phyloP scores from a whole-genome alignment of 2,113 vertebrate species.

The Hystrix brachyura region DNA sequence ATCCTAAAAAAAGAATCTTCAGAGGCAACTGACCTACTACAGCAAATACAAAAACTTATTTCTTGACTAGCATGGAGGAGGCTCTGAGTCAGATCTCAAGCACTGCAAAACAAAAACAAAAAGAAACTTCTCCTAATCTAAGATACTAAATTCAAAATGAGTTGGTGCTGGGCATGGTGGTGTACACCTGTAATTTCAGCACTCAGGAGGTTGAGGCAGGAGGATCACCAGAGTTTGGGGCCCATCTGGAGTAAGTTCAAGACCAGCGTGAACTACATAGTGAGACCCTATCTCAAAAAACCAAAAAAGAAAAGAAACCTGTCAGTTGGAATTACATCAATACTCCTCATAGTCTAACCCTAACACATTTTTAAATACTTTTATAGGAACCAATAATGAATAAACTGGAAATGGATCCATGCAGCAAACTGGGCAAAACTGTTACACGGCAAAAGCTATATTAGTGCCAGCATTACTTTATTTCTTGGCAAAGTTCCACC shows the following conservation, averaged over 20 bases:
- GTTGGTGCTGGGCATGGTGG: not conserved
- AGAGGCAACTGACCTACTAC: not conserved
- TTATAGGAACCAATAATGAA: not conserved
- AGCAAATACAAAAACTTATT: conserved; percentile 45
- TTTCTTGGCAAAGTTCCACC: conserved; percentile 27
- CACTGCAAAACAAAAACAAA: conserved; percentile 53
- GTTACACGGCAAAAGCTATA: conserved; percentile 11
- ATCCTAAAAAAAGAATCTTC: not conserved
- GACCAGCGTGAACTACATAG: not conserved
- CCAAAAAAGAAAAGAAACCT: too few relatives aligned
- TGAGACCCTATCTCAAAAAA: not conserved
- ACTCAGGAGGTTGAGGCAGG: not conserved
- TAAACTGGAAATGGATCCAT: conserved; percentile 44
- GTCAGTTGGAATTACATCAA: conserved; percentile 39
- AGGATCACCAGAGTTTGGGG: not conserved
- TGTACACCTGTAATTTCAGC: not conserved
- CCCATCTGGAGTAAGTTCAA: not conserved
- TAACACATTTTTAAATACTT: conserved; percentile 37
- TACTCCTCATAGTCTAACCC: conserved; percentile 24
- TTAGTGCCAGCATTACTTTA: not conserved
- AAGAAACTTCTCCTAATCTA: not conserved
- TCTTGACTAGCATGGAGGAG: not conserved
- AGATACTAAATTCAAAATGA: conserved; percentile 57
- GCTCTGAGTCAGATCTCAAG: not conserved
- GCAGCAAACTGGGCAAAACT: conserved; percentile 16